Evolutionary conservation across 2,797 vertebrate species (phyloP), one percentile per base, ranked within the genome.

Genomic region (Coregonus ussuriensis): DNA sequence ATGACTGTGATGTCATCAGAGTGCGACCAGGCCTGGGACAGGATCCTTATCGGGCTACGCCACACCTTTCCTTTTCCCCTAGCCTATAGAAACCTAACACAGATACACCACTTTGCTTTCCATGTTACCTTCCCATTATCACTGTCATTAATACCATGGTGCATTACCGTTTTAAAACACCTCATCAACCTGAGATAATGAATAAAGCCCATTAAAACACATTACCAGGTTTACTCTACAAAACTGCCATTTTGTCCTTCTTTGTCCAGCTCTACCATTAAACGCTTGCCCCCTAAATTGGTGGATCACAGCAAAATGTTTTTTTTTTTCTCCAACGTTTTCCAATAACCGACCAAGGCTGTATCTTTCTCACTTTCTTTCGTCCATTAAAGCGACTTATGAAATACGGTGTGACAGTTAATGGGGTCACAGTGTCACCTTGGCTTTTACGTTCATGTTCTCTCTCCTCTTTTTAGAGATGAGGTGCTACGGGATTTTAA

Each of bases 391-490:
- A 79, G 79, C 51, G 56, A 83, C 77, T 59, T 21, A 76, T 77
- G 78, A 66, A 84, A 85, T 84, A 78, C 52, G 67, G 33, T 76
- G 79, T 78, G 84, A 85, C 87, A 87, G 86, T 90, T 92, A 91
- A 92, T 91, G 87, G 92, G 91, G 89, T 89, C 83, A 91, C 81
- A 82, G 79, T 70, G 83, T 79, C 85, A 88, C 84, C 85, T 82
- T 89, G 85, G 78, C 82, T 90, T 88, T 89, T 85, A 86, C 86
- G 80, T 88, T 89, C 87, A 83, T 87, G 86, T 86, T 54, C 87
- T 77, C 74, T 76, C 74, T 77, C 81, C 76, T 84, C 91, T 15
- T 91, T 91, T 85, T 86, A 79, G 76, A 82, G 65, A 25, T 9
- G 81, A 83, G 16, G n/a, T 18, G 79, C 85, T 74, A 59, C 82